Conservation (phyloP, 2,113 vertebrate genomes). For the Sinocyclocheilus anshuiensis region DNA sequence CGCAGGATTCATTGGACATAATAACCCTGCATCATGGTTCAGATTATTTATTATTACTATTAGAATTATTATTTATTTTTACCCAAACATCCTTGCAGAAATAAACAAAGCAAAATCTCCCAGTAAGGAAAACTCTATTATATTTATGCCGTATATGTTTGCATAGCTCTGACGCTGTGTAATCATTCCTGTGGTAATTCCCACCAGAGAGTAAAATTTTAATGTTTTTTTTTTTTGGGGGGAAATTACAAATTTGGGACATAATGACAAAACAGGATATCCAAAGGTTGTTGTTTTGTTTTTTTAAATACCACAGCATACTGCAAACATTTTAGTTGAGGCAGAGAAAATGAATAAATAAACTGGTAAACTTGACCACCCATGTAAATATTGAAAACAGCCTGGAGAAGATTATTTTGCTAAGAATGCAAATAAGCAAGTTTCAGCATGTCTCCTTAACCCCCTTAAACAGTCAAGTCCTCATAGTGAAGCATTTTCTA, state of each 20-base stretch:
- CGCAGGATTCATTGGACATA: background rate
- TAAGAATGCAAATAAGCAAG: background rate
- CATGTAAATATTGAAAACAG: conserved; percentile 16
- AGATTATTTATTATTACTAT: background rate
- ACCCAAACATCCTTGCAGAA: background rate
- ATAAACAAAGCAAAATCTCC: background rate
- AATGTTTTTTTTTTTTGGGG: conserved; percentile 27
- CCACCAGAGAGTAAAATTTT: background rate
- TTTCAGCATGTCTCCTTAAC: background rate
- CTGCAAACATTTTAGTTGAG: conserved; percentile 1
- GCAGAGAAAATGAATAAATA: conserved; percentile 12
- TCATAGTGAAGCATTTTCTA: background rate
- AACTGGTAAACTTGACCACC: conserved; percentile 24
- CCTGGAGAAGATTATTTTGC: background rate
- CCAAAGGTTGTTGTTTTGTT: background rate
- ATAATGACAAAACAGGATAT: background rate
- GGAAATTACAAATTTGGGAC: background rate
- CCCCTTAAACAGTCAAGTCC: background rate
- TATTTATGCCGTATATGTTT: background rate
- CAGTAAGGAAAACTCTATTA: background rate
- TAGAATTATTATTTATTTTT: background rate
- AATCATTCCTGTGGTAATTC: conserved; percentile 11
- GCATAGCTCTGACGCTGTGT: background rate
- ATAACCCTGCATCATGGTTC: background rate
- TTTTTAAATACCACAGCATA: background rate